Conservation (phyloP, 2,888 invertebrate species). For the Nemurella pictetii region DNA sequence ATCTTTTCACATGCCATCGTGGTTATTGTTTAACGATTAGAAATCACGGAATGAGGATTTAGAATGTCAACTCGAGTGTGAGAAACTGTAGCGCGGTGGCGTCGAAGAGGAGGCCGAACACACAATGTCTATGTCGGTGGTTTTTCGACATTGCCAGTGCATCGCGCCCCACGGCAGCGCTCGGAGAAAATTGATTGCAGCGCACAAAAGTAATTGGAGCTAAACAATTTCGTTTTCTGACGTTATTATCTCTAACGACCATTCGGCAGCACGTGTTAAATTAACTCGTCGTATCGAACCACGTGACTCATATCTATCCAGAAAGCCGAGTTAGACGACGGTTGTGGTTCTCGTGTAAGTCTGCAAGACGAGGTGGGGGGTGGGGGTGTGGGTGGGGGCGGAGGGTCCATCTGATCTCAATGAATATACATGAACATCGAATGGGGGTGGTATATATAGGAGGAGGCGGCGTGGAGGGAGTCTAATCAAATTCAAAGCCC, state of each 20-base stretch:
- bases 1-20: neutral
- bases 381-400: neutral
- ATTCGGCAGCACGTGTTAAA: neutral
- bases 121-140: neutral
- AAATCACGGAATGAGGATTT: neutral
- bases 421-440: constrained; percentile 24
- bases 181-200: neutral
- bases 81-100: neutral
- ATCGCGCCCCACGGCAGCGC: neutral
- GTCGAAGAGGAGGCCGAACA: no score
- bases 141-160: neutral
- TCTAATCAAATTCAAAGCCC: constrained; percentile 26
- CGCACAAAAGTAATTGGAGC: neutral
- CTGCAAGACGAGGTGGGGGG: neutral
- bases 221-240: neutral
- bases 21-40: neutral
- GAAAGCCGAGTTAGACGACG: neutral
- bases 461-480: neutral
- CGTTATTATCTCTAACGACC: neutral
- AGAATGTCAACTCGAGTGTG: neutral
- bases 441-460: neutral
- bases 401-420: constrained; percentile 11
- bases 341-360: neutral
- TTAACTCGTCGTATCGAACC: neutral
- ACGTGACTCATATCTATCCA: neutral